Percentiles rank a stretch among this genome's conserved stretches.
Evolutionary conservation across 1,140 invertebrate genomes (phyloP).

Genomic region (Matsumurasca onukii): DNA sequence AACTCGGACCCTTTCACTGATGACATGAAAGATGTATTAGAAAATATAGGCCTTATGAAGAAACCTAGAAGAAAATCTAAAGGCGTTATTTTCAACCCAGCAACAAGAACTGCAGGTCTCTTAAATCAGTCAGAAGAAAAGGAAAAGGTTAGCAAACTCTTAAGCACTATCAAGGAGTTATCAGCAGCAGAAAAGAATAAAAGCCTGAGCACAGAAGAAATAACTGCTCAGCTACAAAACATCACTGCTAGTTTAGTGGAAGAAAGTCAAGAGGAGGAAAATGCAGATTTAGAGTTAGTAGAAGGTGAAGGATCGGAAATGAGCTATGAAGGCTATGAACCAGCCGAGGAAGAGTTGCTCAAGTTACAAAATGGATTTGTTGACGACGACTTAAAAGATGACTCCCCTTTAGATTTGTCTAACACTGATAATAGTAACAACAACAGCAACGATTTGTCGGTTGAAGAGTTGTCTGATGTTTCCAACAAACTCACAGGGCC

Average conservation of each 20-base stretch:
- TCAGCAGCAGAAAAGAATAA: conserved; percentile 46
- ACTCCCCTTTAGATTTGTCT: background rate
- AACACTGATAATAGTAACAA: background rate
- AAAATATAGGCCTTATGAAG: conserved; percentile 50
- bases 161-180: conserved; percentile 51
- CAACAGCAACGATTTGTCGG: background rate
- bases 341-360: conserved; percentile 29
- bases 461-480: background rate
- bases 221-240: conserved; percentile 46
- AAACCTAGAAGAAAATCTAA: conserved; percentile 34
- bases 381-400: conserved; percentile 3
- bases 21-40: conserved; percentile 53
- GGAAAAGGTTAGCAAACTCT: conserved; percentile 50
- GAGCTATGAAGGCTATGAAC: conserved; percentile 30
- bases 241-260: conserved; percentile 45
- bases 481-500: background rate
- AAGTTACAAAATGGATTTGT: conserved; percentile 27
- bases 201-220: conserved; percentile 43
- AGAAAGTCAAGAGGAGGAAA: conserved; percentile 24
- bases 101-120: conserved; percentile 42
- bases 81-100: conserved; percentile 53
- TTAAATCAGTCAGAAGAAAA: conserved; percentile 46
- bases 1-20: conserved; percentile 52
- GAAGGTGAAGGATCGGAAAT: conserved; percentile 10
- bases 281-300: conserved; percentile 2